Evolutionary conservation across 2,888 invertebrate species (phyloP).

Genomic region (Conchocele bisecta): DNA sequence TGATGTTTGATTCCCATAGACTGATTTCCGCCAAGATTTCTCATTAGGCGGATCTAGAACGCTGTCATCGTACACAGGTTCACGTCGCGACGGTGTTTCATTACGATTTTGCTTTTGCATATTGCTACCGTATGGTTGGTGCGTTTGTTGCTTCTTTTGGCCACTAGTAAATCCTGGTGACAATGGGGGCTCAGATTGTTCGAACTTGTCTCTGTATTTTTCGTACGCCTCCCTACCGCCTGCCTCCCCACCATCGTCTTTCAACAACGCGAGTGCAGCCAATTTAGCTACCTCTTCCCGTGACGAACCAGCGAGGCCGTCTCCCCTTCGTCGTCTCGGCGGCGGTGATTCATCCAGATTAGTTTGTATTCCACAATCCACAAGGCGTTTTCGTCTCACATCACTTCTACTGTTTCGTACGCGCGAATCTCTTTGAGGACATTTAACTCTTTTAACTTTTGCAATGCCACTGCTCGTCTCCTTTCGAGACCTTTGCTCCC

Average conservation of each 20-base stretch:
- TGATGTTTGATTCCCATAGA: constrained; percentile 71
- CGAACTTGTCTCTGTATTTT: constrained; percentile 70
- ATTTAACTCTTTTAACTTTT: constrained; percentile 71
- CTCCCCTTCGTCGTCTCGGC: constrained; percentile 50
- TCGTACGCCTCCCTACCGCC: constrained; percentile 65
- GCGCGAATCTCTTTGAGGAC: constrained; percentile 56
- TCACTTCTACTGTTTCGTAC: constrained; percentile 56
- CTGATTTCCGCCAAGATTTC: constrained; percentile 74
- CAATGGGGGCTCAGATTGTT: constrained; percentile 39
- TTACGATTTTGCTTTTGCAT: constrained; percentile 24
- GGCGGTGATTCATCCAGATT: constrained; percentile 65
- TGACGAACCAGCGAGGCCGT: constrained; percentile 51
- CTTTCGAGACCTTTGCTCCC: constrained; percentile 60
- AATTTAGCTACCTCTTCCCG: constrained; percentile 60
- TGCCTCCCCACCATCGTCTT: constrained; percentile 42
- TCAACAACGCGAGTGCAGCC: constrained; percentile 58
- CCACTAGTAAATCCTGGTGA: constrained; percentile 46
- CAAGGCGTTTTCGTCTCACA: constrained; percentile 52
- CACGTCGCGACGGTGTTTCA: constrained; percentile 1
- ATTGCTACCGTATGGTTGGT: constrained; percentile 35
- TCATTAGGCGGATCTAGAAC: constrained; percentile 70
- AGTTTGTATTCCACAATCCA: constrained; percentile 73
- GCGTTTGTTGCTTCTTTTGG: neutral
- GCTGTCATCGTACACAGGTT: constrained; percentile 45
- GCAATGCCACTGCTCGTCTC: constrained; percentile 63